Percentiles rank a stretch among this genome's conserved stretches.
Conservation (phyloP, 2,888 invertebrate genomes). For the Pristionchus maxplancki region DNA sequence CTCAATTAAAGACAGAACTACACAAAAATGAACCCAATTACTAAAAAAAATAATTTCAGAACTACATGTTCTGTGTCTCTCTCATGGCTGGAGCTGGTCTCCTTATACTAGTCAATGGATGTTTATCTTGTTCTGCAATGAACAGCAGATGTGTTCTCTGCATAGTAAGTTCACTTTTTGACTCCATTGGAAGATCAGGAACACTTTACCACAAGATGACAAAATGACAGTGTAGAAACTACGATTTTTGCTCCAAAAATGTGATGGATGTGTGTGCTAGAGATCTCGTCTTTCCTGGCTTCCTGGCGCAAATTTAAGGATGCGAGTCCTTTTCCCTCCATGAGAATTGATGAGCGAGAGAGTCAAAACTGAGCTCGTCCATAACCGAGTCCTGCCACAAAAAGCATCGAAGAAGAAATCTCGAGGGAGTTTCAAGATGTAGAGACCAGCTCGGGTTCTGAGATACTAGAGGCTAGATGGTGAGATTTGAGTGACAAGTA, state of each 20-base stretch:
- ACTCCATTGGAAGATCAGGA: not conserved
- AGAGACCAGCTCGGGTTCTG: constrained; percentile 2
- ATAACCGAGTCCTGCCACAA: constrained; percentile 36
- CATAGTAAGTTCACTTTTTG: not conserved
- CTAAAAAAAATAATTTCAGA: constrained; percentile 5
- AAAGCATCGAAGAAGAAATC: constrained; percentile 2
- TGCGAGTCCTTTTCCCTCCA: not conserved
- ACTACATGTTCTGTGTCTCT: constrained; percentile 53
- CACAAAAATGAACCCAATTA: not conserved
- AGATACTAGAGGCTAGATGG: constrained; percentile 1
- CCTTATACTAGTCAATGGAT: constrained; percentile 52
- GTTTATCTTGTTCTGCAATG: constrained; percentile 50
- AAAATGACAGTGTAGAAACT: not conserved
- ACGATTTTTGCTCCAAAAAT: not conserved
- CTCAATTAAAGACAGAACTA: not conserved
- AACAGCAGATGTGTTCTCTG: constrained; percentile 48
- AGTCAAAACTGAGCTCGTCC: constrained; percentile 24
- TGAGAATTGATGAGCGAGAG: constrained; percentile 29
- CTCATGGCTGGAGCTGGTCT: constrained; percentile 52
- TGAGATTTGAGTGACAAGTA: not conserved
- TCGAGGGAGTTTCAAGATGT: not conserved
- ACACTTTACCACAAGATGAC: not conserved
- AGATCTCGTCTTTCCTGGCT: not conserved
- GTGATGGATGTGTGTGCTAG: not conserved
- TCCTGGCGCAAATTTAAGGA: not conserved